phyloP scores from a whole-genome alignment of 2,888 invertebrate species.

The Orchestes rusci region DNA sequence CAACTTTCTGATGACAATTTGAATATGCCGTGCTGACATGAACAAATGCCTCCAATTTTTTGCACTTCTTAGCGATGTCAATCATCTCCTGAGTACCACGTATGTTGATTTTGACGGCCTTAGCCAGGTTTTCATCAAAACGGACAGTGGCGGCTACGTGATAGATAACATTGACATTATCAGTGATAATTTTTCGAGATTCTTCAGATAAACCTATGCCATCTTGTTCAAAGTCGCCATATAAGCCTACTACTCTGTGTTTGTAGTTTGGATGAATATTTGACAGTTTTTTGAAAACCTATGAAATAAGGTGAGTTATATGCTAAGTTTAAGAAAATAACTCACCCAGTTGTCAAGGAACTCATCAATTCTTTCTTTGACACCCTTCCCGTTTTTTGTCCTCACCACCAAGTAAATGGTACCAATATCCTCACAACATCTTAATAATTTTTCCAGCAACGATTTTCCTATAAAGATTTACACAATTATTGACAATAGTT shows the following conservation, averaged over 20 bases:
- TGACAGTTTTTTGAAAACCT: conserved; percentile 34
- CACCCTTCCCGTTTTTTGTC: conserved; percentile 32
- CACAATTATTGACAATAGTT: no score
- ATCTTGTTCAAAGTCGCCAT: conserved; percentile 48
- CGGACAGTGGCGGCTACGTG: conserved; percentile 68
- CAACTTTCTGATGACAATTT: conserved; percentile 24
- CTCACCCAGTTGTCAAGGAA: conserved; percentile 54
- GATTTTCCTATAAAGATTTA: conserved; percentile 29
- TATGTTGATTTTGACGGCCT: conserved; percentile 61
- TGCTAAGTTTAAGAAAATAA: neutral
- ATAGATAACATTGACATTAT: conserved; percentile 45
- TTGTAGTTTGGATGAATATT: conserved; percentile 47
- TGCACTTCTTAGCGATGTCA: conserved; percentile 55
- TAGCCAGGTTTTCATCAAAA: no score
- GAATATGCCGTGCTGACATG: conserved; percentile 32
- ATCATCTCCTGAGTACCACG: conserved; percentile 56
- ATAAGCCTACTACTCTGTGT: conserved; percentile 50
- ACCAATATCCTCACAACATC: conserved; percentile 35
- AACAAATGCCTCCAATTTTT: conserved; percentile 44
- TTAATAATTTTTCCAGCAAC: conserved; percentile 33
- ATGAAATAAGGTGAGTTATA: neutral
- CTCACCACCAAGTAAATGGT: conserved; percentile 33
- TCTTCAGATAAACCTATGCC: conserved; percentile 47
- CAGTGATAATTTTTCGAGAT: conserved; percentile 33
- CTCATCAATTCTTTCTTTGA: conserved; percentile 41